A percentile compares a stretch with the other conserved stretches of the same genome.
Evolutionary conservation across 2,888 invertebrate species (phyloP).

Genomic region (Apotomis betuletana): DNA sequence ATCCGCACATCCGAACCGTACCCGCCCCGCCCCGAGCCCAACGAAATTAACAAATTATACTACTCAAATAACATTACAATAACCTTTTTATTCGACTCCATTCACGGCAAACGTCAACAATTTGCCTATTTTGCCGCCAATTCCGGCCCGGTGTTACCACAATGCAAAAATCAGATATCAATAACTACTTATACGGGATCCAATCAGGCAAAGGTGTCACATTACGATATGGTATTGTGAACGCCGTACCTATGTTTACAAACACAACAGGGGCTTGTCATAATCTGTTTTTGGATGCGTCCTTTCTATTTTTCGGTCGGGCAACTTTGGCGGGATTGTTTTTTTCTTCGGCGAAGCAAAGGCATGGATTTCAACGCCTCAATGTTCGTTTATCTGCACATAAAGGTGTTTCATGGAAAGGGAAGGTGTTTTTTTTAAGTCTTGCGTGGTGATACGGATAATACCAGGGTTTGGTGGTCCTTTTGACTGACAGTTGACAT

Average conservation of each 20-base stretch:
- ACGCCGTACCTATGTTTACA: constrained; percentile 73
- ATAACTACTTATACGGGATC: constrained; percentile 71
- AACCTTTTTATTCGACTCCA: constrained; percentile 52
- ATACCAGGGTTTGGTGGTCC: constrained; percentile 72
- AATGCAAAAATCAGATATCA: constrained; percentile 71
- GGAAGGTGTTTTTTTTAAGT: constrained; percentile 66
- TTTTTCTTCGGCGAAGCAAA: constrained; percentile 62
- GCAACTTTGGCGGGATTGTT: constrained; percentile 68
- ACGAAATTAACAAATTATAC: constrained; percentile 60
- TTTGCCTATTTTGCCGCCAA: constrained; percentile 75
- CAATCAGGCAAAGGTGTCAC: constrained; percentile 79
- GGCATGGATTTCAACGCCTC: constrained; percentile 82
- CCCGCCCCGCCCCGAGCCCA: constrained; percentile 47
- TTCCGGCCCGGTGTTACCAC: constrained; percentile 61
- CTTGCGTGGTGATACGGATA: constrained; percentile 64
- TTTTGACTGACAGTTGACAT: constrained; percentile 69
- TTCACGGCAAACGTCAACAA: constrained; percentile 73
- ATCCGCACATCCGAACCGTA: constrained; percentile 57
- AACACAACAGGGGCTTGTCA: constrained; percentile 82
- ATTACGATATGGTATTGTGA: constrained; percentile 73
- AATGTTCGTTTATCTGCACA: constrained; percentile 74
- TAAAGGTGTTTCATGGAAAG: constrained; percentile 74
- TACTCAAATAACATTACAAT: constrained; percentile 49
- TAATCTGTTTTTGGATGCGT: constrained; percentile 80
- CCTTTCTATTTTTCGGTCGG: constrained; percentile 76